Evolutionary conservation across 2,888 invertebrate genomes (phyloP), one percentile per base, ranked within the genome.

Genomic region (Folsomia candida): DNA sequence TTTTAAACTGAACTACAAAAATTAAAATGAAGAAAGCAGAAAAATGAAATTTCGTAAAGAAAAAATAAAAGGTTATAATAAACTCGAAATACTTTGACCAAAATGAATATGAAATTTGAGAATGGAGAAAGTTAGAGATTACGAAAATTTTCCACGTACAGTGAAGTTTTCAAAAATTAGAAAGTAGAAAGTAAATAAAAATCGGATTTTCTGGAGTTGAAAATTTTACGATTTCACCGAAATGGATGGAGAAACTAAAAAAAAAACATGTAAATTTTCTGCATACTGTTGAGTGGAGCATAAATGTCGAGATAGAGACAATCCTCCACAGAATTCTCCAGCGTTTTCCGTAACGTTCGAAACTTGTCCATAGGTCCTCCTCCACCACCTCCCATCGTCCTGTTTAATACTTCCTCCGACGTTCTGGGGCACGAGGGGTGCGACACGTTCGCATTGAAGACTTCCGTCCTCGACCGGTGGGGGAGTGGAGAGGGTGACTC

Each of bases 281-380:
- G 51, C 63, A 70, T 73, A 77, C 77, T 75, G 68, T 69, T 77
- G 18, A 75, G 61, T 18, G 79, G 78, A 22, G 74, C 64, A 51
- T 76, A 78, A 25, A 77, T 67, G 60, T 78, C 79, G 51, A 79
- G 57, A 54, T 77, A 78, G 2, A 79, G 72, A 66, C 78, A 78
- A 68, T 78, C 79, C 27, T 78, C 78, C 20, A 74, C 22, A 51
- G 74, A 58, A 29, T 74, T 74, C 26, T 77, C 76, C 37, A 78
- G 37, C 2, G 72, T 77, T 70, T 74, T 77, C 64, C 66, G 71
- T 9, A 79, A 51, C 1, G 71, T 71, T 26, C 73, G 72, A 9
- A 76, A 67, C 1, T 75, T 69, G 62, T 79, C 76, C 3, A 65
- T 67, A 1, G 71, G 65, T 14, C n/a, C 14, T 14, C 51, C 25